Evolutionary conservation across 1,140 invertebrate species (phyloP).

Genomic region (Calycopis cecrops): DNA sequence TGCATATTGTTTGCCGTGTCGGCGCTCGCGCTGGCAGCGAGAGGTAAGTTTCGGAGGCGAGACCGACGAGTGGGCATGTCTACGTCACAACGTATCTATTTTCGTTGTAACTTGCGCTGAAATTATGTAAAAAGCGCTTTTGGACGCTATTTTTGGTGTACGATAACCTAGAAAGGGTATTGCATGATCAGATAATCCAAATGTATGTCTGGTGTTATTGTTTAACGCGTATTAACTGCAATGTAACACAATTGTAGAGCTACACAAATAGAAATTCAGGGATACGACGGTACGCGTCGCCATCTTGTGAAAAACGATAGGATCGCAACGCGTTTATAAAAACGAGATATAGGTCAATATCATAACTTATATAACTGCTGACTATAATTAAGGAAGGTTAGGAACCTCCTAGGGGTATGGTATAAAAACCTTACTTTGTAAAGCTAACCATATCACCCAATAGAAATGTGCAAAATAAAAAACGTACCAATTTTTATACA

Average conservation of each 20-base stretch:
- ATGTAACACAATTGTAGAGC: constrained; percentile 35
- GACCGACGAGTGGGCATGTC: constrained; percentile 36
- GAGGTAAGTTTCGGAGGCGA: constrained; percentile 42
- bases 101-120: constrained; percentile 67
- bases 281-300: constrained; percentile 67
- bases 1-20: constrained; percentile 64
- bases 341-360: constrained; percentile 56
- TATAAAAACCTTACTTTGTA: no score
- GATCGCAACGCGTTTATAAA: constrained; percentile 67
- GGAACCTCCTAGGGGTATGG: no score
- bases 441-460: no score
- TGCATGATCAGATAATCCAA: background rate
- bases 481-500: no score
- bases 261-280: constrained; percentile 74
- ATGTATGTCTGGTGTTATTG: no score
- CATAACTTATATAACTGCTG: constrained; percentile 38
- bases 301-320: constrained; percentile 75
- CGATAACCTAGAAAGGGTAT: constrained; percentile 51
- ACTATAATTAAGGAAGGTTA: background rate
- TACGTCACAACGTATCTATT: constrained; percentile 64
- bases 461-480: no score
- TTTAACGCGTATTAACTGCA: no score
- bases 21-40: constrained; percentile 54
- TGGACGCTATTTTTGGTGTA: constrained; percentile 63
- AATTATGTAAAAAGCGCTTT: constrained; percentile 73